A percentile compares a stretch with the other conserved stretches of the same genome.
Conservation (phyloP, 2,113 vertebrate species). For the Caranx ignobilis region DNA sequence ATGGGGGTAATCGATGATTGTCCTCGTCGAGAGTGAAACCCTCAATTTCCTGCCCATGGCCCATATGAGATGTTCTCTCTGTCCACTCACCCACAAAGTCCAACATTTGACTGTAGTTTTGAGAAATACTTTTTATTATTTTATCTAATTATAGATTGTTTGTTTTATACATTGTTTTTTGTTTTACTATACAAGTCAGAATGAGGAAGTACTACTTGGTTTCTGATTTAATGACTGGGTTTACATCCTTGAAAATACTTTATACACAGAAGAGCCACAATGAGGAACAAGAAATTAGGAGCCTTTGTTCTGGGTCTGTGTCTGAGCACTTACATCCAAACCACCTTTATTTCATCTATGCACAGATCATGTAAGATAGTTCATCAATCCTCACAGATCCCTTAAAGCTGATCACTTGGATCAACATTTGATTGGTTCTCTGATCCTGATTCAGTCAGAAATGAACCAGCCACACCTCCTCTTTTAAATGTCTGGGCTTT, state of each 20-base stretch:
- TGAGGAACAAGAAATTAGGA: background rate
- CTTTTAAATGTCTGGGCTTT: background rate
- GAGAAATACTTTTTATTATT: background rate
- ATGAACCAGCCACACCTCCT: background rate
- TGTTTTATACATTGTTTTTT: too few relatives aligned
- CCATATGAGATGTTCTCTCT: too few relatives aligned
- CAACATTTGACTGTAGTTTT: background rate
- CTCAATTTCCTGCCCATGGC: too few relatives aligned
- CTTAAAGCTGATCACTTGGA: background rate
- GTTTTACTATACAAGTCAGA: too few relatives aligned
- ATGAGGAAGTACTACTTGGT: background rate
- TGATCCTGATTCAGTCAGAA: too few relatives aligned
- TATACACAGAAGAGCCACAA: too few relatives aligned
- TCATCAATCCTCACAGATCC: background rate
- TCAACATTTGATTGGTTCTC: too few relatives aligned
- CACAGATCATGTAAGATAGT: background rate
- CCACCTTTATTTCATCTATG: background rate
- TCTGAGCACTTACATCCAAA: background rate
- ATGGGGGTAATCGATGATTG: too few relatives aligned
- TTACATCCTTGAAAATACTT: too few relatives aligned
- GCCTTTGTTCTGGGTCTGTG: background rate
- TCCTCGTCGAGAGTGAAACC: too few relatives aligned
- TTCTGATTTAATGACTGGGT: background rate
- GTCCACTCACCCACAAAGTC: background rate
- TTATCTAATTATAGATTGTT: too few relatives aligned